A percentile compares a stretch with the other conserved stretches of the same genome.
phyloP scores from a whole-genome alignment of 1,140 invertebrate genomes.

The Cherax destructor region DNA sequence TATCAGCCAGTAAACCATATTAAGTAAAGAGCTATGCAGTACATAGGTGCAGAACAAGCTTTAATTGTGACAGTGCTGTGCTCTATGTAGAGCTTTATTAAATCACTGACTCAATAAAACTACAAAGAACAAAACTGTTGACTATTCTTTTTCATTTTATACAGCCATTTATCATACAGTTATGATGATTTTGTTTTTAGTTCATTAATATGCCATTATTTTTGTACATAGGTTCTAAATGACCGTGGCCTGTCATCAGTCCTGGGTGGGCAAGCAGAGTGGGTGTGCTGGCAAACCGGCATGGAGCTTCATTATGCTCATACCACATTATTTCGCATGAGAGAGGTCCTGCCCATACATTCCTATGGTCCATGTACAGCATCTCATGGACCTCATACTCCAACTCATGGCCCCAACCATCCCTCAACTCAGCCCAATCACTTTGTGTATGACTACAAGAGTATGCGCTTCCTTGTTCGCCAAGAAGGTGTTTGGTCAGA shows the following conservation, averaged over 20 bases:
- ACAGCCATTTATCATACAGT: no score
- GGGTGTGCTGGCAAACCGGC: constrained; percentile 97
- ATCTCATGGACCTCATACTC: constrained; percentile 18
- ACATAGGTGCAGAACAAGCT: no score
- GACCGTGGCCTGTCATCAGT: constrained; percentile 79
- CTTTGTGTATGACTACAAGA: constrained; percentile 73
- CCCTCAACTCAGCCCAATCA: constrained; percentile 28
- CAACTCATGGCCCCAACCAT: constrained; percentile 16
- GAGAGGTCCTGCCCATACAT: constrained; percentile 82
- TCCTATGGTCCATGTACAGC: background rate
- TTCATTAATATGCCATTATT: background rate
- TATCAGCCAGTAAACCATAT: no score
- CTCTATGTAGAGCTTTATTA: no score
- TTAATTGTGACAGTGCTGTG: no score
- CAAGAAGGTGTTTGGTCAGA: constrained; percentile 88
- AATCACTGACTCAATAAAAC: no score
- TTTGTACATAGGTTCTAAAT: constrained; percentile 77
- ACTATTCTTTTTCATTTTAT: background rate
- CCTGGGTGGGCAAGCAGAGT: constrained; percentile 83
- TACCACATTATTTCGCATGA: constrained; percentile 87
- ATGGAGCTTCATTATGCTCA: constrained; percentile 89
- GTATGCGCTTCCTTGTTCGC: constrained; percentile 74
- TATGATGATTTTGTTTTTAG: no score
- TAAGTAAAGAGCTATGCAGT: no score
- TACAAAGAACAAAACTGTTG: background rate